These are phyloP conservation scores for Macrostomum lignano DNA, from an alignment of 1,140 invertebrate genomes.

Conservation along the genomic window DNA sequence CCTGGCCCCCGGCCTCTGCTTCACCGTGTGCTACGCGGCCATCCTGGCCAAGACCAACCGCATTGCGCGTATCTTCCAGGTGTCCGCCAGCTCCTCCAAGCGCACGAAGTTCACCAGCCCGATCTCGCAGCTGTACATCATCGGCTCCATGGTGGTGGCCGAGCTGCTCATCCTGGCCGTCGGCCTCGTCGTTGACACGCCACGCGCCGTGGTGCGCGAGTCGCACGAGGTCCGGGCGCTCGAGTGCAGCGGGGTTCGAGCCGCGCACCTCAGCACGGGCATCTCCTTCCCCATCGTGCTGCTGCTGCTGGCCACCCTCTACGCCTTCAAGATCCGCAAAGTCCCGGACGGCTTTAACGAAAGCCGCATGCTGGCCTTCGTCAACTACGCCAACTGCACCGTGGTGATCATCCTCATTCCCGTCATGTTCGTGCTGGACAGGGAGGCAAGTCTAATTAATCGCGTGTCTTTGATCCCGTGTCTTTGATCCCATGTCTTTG, in stretches of 20 bases:
- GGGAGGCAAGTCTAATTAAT: no score
- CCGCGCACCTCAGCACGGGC: neutral
- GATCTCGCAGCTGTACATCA: conserved; percentile 3
- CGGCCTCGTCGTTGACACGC: no score
- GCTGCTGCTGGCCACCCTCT: neutral
- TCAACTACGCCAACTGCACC: conserved; percentile 1
- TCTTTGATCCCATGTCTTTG: no score
- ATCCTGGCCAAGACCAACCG: conserved; percentile 48
- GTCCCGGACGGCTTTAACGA: conserved; percentile 3
- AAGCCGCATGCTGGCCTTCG: neutral
- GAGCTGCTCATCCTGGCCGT: neutral
- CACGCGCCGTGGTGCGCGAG: no score
- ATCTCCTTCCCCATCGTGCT: neutral
- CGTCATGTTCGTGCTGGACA: no score
- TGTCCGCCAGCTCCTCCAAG: neutral
- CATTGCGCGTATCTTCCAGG: conserved; percentile 41
- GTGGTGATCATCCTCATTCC: neutral
- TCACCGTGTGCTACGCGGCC: conserved; percentile 42
- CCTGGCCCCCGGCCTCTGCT: conserved; percentile 38
- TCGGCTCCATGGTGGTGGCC: neutral
- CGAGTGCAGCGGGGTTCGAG: neutral
- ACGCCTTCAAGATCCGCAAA: conserved; percentile 2
- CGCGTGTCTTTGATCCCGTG: no score
- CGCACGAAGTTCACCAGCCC: conserved; percentile 1
- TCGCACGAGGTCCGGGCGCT: no score